Base-by-base conservation (phyloP, 53 echinoderm and acorn worm genomes). In the Antedon mediterranea region DNA sequence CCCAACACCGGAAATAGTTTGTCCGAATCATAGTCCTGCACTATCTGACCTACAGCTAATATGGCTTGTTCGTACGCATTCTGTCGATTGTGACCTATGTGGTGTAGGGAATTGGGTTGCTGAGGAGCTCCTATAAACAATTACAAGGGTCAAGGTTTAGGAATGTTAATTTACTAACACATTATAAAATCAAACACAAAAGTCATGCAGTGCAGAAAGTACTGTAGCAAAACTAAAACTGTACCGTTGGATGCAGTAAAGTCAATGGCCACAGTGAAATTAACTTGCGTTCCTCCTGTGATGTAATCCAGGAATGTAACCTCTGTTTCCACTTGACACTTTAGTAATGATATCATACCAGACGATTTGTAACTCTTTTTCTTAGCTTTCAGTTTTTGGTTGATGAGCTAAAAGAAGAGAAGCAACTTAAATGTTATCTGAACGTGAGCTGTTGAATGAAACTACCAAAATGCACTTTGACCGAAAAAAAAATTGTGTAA, bases 201-300 rank as follows among this genome's bases (percentile, higher is more conserved):
- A 3, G 2, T 18, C 9, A 57, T 57, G 57, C 57, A 23, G 23
- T 11, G 3, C 57, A 57, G 3, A 3, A 57, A 57, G n/a, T 6
- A 37, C 37, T 37, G 37, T 6, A 6, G 11, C 11, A 37, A 37
- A 37, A 37, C 6, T 37, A 11, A 6, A 37, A 28, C 44, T 90
- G 70, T 86, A 94, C 95, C 95, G 43, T 93, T 93, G 78, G 89
- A 93, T 43, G 93, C 93, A n/a, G 93, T 93, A 84, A 93, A 93
- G 73, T 93, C 93, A 23, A 93, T 78, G 33, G 93, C 93, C 4
- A 93, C 93, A 29, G 90, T 90, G 43, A 88, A 85, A 70, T 80
- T 90, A 30, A 98, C 79, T 76, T 98, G 88, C 43, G 86, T 78
- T 6, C 98, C 98, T 75, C 98, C 92, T 74, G 86, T 81, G 76